A percentile compares a stretch with the other conserved stretches of the same genome.
Conservation (phyloP, 1,140 invertebrate genomes). For the Drosophila lini region DNA sequence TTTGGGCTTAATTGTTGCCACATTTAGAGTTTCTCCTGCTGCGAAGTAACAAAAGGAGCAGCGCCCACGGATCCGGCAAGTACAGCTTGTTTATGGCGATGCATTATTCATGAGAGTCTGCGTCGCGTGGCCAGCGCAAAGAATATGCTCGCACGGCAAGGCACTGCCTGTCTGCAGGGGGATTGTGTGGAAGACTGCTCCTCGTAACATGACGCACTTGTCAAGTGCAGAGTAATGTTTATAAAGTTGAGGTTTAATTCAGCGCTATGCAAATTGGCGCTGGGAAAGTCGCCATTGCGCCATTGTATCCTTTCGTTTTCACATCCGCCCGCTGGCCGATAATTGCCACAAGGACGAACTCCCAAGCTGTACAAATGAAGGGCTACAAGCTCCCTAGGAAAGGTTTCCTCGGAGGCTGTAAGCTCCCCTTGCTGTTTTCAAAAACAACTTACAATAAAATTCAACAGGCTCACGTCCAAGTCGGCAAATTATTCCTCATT, state of each 20-base stretch:
- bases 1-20: constrained; percentile 28
- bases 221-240: constrained; percentile 19
- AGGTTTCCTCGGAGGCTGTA: neutral
- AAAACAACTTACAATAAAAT: neutral
- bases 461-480: constrained; percentile 4
- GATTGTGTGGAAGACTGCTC: neutral
- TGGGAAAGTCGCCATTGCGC: neutral
- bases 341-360: neutral
- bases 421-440: neutral
- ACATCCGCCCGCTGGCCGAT: neutral
- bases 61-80: constrained; percentile 15
- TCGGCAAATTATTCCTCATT: constrained; percentile 1
- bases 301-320: neutral
- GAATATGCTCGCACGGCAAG: constrained; percentile 9
- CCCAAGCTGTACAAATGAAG: neutral
- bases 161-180: neutral
- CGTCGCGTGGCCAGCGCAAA: constrained; percentile 12
- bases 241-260: constrained; percentile 11
- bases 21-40: constrained; percentile 19
- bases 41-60: constrained; percentile 16
- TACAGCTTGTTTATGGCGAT: constrained; percentile 21
- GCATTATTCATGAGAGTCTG: constrained; percentile 36
- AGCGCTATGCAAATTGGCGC: constrained; percentile 2
- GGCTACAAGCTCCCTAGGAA: neutral
- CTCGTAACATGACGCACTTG: constrained; percentile 5